phyloP scores from a whole-genome alignment of 2,888 invertebrate species.

The Plagodis dolabraria region DNA sequence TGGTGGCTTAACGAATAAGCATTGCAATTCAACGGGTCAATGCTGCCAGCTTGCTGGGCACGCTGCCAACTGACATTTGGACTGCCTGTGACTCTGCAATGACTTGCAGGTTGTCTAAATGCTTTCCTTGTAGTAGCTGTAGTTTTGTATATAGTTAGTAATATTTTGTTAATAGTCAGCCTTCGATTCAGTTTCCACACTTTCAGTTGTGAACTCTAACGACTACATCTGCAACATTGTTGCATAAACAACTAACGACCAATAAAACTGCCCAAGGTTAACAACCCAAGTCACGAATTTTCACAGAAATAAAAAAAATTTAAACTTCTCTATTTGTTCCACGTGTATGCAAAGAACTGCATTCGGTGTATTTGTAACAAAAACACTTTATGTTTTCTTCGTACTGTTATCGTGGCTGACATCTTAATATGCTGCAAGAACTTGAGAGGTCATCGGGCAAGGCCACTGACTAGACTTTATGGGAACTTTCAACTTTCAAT shows the following conservation, averaged over 20 bases:
- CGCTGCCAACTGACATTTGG: too few species aligned
- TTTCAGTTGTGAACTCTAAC: too few species aligned
- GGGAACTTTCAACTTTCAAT: slow-evolving; percentile 38
- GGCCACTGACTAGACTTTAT: slow-evolving; percentile 43
- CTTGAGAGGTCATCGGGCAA: slow-evolving; percentile 45
- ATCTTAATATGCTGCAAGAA: slow-evolving; percentile 34
- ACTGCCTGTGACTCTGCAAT: too few species aligned
- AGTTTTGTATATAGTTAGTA: too few species aligned
- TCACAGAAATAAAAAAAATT: neutral
- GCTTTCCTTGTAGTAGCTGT: too few species aligned
- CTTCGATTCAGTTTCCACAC: too few species aligned
- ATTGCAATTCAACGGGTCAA: too few species aligned
- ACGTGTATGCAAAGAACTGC: slow-evolving; percentile 19
- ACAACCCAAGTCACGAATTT: neutral
- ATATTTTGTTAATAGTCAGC: too few species aligned
- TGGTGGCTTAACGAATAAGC: too few species aligned
- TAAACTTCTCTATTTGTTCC: slow-evolving; percentile 6
- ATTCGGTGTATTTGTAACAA: slow-evolving; percentile 27
- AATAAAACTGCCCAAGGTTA: slow-evolving; percentile 1
- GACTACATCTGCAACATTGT: neutral
- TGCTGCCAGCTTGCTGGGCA: too few species aligned
- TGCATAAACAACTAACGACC: neutral
- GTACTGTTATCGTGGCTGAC: slow-evolving; percentile 28
- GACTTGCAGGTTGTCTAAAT: too few species aligned
- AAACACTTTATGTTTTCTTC: slow-evolving; percentile 21